Percentiles rank a stretch among this genome's conserved stretches.
Evolutionary conservation across 2,888 invertebrate genomes (phyloP).

Genomic region (Toxonevra muliebris): DNA sequence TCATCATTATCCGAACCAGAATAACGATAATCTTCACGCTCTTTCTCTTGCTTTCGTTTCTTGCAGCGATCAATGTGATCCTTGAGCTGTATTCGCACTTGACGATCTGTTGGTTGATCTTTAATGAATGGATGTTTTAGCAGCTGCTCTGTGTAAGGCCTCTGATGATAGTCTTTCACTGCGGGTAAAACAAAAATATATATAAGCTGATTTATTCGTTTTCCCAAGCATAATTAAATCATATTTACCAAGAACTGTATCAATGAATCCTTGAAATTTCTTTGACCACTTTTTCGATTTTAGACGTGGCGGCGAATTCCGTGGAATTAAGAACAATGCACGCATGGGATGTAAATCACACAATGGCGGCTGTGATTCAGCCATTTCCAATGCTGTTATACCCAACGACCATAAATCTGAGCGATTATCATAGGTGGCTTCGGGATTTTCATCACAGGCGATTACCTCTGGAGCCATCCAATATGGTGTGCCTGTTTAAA

Average conservation of each 20-base stretch:
- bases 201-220: not conserved
- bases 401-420: conserved; percentile 92
- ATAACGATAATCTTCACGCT: conserved; percentile 82
- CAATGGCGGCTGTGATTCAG: conserved; percentile 98
- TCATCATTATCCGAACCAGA: conserved; percentile 98
- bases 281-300: conserved; percentile 99
- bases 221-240: not conserved
- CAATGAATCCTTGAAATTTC: conserved; percentile 97
- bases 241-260: conserved; percentile 80
- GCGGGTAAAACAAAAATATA: conserved; percentile 11
- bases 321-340: conserved; percentile 96
- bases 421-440: conserved; percentile 98
- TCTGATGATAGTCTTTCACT: conserved; percentile 98
- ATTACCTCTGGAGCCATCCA: conserved; percentile 99
- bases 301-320: conserved; percentile 96
- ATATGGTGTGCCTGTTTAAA: conserved; percentile 82
- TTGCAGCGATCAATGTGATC: conserved; percentile 99
- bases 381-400: conserved; percentile 99
- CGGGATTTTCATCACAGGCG: conserved; percentile 99
- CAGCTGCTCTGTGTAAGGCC: conserved; percentile 98
- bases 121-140: conserved; percentile 97
- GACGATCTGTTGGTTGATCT: conserved; percentile 98
- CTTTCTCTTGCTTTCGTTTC: conserved; percentile 92
- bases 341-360: conserved; percentile 99
- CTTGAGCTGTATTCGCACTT: conserved; percentile 97